A percentile compares a stretch with the other conserved stretches of the same genome.
Evolutionary conservation across 92 coral and sea anemone genomes (phyloP).

Genomic region (Epizoanthus ramosus): DNA sequence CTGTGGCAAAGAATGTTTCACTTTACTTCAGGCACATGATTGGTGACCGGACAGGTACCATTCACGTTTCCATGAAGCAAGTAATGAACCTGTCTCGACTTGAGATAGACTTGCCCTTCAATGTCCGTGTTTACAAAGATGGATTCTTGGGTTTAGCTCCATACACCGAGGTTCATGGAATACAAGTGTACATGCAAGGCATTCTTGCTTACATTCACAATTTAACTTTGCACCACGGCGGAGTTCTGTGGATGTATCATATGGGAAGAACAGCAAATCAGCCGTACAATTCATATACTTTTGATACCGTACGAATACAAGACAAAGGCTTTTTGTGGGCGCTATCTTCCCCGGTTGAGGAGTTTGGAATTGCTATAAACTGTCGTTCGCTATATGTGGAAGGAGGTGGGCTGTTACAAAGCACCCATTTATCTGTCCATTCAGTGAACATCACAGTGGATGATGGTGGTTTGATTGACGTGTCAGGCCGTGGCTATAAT

Average conservation of each 20-base stretch:
- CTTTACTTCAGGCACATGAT: constrained; percentile 67
- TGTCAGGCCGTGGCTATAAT: constrained; percentile 64
- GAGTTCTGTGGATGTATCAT: constrained; percentile 73
- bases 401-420: constrained; percentile 70
- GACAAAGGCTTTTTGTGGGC: constrained; percentile 60
- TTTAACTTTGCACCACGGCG: constrained; percentile 71
- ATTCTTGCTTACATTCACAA: constrained; percentile 67
- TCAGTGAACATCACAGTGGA: constrained; percentile 73
- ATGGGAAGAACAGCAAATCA: constrained; percentile 65
- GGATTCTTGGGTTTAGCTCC: constrained; percentile 76
- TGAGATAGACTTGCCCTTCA: constrained; percentile 71
- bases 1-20: constrained; percentile 55
- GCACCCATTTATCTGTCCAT: constrained; percentile 57
- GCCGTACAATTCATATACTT: constrained; percentile 59
- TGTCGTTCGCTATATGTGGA: constrained; percentile 57
- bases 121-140: constrained; percentile 66
- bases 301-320: constrained; percentile 66
- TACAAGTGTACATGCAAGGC: constrained; percentile 65
- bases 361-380: constrained; percentile 47
- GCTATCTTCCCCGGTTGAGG: constrained; percentile 56
- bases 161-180: constrained; percentile 75
- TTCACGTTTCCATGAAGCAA: constrained; percentile 70
- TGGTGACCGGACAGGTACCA: constrained; percentile 70
- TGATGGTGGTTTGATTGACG: constrained; percentile 65
- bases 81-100: constrained; percentile 67